Base-by-base conservation (phyloP, 2,797 vertebrate species). In the Lacerta agilis region DNA sequence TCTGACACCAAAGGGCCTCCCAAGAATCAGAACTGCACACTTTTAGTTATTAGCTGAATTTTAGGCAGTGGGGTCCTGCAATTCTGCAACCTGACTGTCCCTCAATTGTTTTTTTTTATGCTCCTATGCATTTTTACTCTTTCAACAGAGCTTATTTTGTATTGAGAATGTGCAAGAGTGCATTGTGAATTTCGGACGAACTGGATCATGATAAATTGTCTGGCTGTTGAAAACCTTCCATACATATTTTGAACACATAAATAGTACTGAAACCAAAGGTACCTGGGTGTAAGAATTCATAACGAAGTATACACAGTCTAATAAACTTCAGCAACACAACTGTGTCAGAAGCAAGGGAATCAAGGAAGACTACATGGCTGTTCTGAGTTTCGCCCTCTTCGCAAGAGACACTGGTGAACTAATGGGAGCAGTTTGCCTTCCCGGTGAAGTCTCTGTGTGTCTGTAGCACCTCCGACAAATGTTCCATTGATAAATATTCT, bases 401-500 rank as follows among this genome's bases (percentile, higher is more conserved):
- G 92, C 88, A 79, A 95, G 96, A 95, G 94, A 81, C 98, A 99
- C 67, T 98, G 97, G 91, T 97, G 88, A 80, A 99, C 96, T 82
- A 99, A 94, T 5, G 98, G 97, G 88, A 98, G 88, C 90, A 99
- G 94, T 94, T 96, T 98, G 18, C 99, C 99, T 95, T 98, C 97
- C 88, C 97, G 96, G 33, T 98, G 98, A 92, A 99, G 98, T 89
- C 96, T 97, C 0, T 97, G 97, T 89, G 98, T 98, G 69, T 99
- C 98, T 0, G 97, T 96, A 88, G 98, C 98, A 5, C 99, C 99
- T 41, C 99, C 99, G 33, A 99, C 97, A 94, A 98, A 99, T 90
- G 96, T 96, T 76, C 99, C 99, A 25, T 99, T 99, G 87, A 99
- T 96, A 96, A 99, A 99, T 89, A 99, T 98, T 96, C 97, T 97